These are phyloP conservation scores for Sycobia sp. DNA, from an alignment of 1,140 invertebrate species.

Conservation along the genomic window DNA sequence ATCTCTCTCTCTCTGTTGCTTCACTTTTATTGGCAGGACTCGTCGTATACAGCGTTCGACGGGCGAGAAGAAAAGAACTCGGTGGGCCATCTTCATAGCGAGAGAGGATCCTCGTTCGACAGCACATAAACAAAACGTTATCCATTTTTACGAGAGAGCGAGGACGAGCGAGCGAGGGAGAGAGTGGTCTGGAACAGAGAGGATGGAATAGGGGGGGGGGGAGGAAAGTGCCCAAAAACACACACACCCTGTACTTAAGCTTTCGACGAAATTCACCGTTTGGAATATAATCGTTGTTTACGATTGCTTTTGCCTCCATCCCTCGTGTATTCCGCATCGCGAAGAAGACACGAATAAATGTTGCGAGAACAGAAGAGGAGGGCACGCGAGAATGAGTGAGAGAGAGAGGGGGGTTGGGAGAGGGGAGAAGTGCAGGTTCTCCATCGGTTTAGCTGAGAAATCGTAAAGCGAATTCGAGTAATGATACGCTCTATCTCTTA, in stretches of 20 bases:
- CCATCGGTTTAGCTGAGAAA: conserved; percentile 45
- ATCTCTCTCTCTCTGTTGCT: too few relatives aligned
- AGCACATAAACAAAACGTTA: conserved; percentile 24
- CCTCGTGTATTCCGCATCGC: neutral
- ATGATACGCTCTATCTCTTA: conserved; percentile 46
- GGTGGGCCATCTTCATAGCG: too few relatives aligned
- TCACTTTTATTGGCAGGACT: too few relatives aligned
- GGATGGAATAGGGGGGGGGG: too few relatives aligned
- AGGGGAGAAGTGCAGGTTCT: too few relatives aligned
- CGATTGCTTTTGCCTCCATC: too few relatives aligned
- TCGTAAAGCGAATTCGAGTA: conserved; percentile 46
- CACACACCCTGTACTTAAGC: conserved; percentile 15
- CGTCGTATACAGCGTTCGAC: too few relatives aligned
- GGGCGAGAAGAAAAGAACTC: too few relatives aligned
- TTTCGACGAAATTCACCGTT: conserved; percentile 26
- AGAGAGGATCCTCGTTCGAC: too few relatives aligned
- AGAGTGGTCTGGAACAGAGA: too few relatives aligned
- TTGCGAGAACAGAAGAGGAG: neutral
- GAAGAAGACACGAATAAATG: neutral
- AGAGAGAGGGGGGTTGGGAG: neutral
- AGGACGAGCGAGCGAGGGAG: too few relatives aligned
- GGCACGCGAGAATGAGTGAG: neutral
- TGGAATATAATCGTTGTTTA: conserved; percentile 1
- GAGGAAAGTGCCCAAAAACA: neutral
- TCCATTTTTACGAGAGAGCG: conserved; percentile 29